These are phyloP conservation scores for Myodes glareolus DNA, from an alignment of 2,113 vertebrate species.

Conservation along the genomic window DNA sequence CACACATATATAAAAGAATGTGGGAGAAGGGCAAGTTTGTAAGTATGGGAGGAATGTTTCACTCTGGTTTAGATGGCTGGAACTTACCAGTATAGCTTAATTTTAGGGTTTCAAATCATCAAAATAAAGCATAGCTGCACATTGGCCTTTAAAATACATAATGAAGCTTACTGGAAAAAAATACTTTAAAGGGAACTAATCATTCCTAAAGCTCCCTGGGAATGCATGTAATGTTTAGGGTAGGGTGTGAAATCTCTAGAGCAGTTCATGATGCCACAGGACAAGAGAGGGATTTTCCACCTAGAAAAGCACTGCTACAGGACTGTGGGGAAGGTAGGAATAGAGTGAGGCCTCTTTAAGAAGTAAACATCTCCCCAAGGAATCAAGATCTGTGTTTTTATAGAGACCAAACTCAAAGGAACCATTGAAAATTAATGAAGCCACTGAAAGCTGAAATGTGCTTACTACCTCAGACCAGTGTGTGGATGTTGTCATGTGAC, in stretches of 20 bases:
- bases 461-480: neutral
- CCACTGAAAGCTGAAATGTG: neutral
- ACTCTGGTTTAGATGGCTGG: neutral
- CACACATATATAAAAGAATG: neutral
- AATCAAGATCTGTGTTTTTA: neutral
- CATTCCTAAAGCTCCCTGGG: neutral
- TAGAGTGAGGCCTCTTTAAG: neutral
- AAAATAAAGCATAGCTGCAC: neutral
- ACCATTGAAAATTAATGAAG: neutral
- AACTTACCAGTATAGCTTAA: neutral
- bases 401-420: neutral
- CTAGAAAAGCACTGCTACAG: neutral
- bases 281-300: neutral
- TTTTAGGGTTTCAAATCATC: neutral
- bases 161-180: neutral
- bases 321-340: neutral
- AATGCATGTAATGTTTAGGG: neutral
- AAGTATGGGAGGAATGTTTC: neutral
- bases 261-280: neutral
- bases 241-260: neutral
- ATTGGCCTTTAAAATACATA: neutral
- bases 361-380: neutral
- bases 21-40: neutral
- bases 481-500: neutral
- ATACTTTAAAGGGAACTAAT: neutral